Conservation (phyloP, 2,113 vertebrate genomes). For the Poecile atricapillus region DNA sequence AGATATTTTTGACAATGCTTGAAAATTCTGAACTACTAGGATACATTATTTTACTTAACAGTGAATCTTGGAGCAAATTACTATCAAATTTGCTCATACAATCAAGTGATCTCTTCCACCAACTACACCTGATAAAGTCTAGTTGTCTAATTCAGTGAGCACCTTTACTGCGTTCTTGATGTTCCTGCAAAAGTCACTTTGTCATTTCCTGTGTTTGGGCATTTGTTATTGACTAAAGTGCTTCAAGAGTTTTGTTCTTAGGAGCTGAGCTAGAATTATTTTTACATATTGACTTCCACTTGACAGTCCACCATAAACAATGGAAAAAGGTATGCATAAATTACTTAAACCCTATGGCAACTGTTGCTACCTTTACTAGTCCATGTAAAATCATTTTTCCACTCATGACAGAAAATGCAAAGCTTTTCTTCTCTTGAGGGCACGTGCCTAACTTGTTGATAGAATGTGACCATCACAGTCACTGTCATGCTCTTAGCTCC, state of each 20-base stretch:
- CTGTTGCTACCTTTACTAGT: not conserved
- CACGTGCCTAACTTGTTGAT: not conserved
- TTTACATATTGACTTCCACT: not conserved
- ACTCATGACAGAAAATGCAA: not conserved
- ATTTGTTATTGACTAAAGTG: not conserved
- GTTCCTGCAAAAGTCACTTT: not conserved
- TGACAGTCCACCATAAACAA: not conserved
- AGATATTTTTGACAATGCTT: not conserved
- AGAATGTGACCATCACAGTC: not conserved
- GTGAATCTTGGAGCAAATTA: not conserved
- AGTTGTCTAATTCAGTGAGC: not conserved
- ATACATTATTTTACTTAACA: not conserved
- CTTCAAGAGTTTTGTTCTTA: not conserved
- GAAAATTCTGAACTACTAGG: not conserved
- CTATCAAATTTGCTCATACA: not conserved
- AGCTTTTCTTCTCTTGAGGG: slow-evolving; percentile 11
- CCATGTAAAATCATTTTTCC: slow-evolving; percentile 19
- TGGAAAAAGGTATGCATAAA: not conserved
- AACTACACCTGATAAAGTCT: not conserved
- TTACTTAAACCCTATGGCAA: not conserved
- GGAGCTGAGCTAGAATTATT: not conserved
- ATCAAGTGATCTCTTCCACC: not conserved
- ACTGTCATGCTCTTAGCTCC: not conserved
- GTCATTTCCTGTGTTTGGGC: not conserved
- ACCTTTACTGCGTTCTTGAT: not conserved